Evolutionary conservation across 2,888 invertebrate species (phyloP).

Genomic region (Strigamia crassipes): DNA sequence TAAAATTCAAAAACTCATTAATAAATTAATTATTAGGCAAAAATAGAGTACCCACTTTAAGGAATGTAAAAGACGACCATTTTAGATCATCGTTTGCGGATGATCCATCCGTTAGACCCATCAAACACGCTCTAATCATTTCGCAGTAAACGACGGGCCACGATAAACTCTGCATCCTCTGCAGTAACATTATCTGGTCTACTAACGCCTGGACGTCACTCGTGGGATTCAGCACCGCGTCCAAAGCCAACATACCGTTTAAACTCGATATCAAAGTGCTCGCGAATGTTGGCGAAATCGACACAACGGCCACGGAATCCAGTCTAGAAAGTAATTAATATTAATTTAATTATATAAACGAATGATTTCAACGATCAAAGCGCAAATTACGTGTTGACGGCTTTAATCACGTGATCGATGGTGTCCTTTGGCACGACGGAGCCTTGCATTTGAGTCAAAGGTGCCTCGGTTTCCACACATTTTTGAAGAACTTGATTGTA

Average conservation of each 20-base stretch:
- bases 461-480: conserved; percentile 71
- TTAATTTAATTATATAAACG: not conserved
- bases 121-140: conserved; percentile 83
- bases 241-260: conserved; percentile 71
- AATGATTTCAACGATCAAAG: not conserved
- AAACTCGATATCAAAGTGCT: conserved; percentile 56
- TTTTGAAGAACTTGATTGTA: conserved; percentile 73
- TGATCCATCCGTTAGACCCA: conserved; percentile 84
- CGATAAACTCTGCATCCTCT: conserved; percentile 79
- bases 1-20: not conserved
- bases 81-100: conserved; percentile 83
- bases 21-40: not conserved
- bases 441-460: conserved; percentile 51
- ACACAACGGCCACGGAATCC: conserved; percentile 45
- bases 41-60: conserved; percentile 71
- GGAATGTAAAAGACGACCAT: conserved; percentile 92
- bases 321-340: conserved; percentile 36
- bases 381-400: conserved; percentile 49
- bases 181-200: conserved; percentile 80
- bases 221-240: conserved; percentile 82
- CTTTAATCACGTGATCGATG: conserved; percentile 52
- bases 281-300: conserved; percentile 49
- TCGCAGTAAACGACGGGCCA: conserved; percentile 83
- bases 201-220: conserved; percentile 79
- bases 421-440: conserved; percentile 51